Evolutionary conservation across 2,888 invertebrate species (phyloP), one percentile per base, ranked within the genome.

Genomic region (Standfussiana lucernea): DNA sequence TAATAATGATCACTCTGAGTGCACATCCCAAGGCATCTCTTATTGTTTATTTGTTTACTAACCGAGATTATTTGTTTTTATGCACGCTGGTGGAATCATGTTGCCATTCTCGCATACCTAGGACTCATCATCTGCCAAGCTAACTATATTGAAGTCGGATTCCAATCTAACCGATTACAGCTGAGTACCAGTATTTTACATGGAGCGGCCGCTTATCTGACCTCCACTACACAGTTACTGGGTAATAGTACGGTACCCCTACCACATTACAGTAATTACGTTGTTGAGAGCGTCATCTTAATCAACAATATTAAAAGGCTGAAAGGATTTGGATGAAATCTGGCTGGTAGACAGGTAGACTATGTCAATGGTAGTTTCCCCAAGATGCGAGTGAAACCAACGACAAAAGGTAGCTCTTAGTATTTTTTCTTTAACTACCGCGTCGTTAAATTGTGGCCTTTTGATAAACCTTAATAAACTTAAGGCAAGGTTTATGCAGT

Each of bases 31-130:
- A 67, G 64, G 13, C 61, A 72, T 59, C 37, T 79, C 24, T 1
- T 32, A 21, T 67, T 88, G 89, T 88, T 88, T 88, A 75, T 80
- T 85, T 89, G 85, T 87, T 87, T 89, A 71, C 75, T 45, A 71
- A 72, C 24, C 56, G 47, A 15, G 8, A 64, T 8, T 80, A 76
- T 75, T 87, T 87, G 79, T 84, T 80, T 75, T 56, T 77, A 28
- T 24, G 28, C 62, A 56, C 35, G 5, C 45, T 47, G 68, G 64
- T 64, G 47, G 72, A 73, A 62, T 64, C 69, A 77, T 87, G 82
- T 72, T 80, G 70, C 72, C 73, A 67, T 76, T 76, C 65, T 56
- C 21, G n/a, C 70, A 82, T 73, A 65, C 67, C 75, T 66, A 56
- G 15, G 40, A 28, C 28, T 62, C 35, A 37, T 62, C n/a, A n/a